Evolutionary conservation across 2,113 vertebrate species (phyloP).

Genomic region (Numida meleagris): DNA sequence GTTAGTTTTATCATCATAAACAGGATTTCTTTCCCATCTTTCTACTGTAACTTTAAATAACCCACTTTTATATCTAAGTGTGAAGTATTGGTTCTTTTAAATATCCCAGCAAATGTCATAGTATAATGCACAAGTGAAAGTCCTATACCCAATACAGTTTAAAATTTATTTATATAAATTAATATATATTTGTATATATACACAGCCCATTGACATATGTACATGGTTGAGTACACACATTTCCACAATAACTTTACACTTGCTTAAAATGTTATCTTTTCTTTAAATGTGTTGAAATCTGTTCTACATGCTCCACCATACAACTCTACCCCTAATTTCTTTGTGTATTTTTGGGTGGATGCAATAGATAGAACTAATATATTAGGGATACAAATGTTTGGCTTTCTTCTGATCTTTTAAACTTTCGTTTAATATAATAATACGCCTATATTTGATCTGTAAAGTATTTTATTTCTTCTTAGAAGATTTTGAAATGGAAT

Average conservation of each 20-base stretch:
- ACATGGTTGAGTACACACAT: neutral
- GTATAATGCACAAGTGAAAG: neutral
- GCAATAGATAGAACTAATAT: neutral
- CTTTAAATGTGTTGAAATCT: neutral
- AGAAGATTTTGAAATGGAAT: neutral
- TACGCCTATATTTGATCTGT: neutral
- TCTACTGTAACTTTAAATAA: neutral
- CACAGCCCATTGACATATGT: neutral
- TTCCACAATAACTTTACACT: neutral
- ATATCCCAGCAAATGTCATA: slow-evolving; percentile 21
- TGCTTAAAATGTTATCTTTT: neutral
- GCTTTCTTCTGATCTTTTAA: neutral
- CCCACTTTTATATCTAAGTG: neutral
- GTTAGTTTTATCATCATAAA: neutral
- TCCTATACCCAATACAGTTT: neutral
- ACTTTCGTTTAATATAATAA: neutral
- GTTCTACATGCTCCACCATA: neutral
- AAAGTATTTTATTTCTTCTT: neutral
- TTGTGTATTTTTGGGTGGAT: neutral
- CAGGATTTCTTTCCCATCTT: neutral
- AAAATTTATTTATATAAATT: neutral
- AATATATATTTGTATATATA: neutral
- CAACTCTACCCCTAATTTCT: neutral
- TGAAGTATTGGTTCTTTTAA: neutral
- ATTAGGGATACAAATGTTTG: neutral